These are phyloP conservation scores for Pseudomugil gertrudae DNA, from an alignment of 2,797 vertebrate genomes.

Conservation along the genomic window DNA sequence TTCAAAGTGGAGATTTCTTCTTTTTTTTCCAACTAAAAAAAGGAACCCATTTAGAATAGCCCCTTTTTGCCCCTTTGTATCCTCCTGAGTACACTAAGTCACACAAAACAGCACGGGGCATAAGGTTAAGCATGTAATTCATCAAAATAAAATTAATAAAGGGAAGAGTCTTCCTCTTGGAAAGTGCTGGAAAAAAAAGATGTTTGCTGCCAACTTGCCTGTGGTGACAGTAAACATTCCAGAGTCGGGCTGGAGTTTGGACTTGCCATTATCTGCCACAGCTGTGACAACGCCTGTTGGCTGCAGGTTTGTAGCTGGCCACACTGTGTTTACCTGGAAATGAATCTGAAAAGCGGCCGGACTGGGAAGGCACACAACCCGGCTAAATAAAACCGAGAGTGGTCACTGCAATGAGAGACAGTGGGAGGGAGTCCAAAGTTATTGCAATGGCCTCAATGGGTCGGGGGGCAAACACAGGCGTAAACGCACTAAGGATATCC, in stretches of 20 bases:
- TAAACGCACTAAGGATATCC: constrained; percentile 79
- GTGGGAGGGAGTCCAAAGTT: constrained; percentile 79
- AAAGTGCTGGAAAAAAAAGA: constrained; percentile 77
- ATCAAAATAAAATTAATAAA: constrained; percentile 86
- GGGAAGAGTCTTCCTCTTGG: constrained; percentile 69
- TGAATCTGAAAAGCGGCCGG: constrained; percentile 89
- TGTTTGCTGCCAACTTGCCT: constrained; percentile 89
- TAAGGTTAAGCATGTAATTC: constrained; percentile 80
- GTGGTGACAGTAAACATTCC: constrained; percentile 94
- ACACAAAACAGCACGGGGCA: constrained; percentile 62
- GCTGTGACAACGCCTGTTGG: constrained; percentile 89
- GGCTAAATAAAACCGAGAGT: constrained; percentile 78
- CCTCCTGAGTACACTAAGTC: constrained; percentile 31
- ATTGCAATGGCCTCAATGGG: constrained; percentile 77
- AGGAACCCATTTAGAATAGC: constrained; percentile 53
- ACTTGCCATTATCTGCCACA: constrained; percentile 85
- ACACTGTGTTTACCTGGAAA: constrained; percentile 91
- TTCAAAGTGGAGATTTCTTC: constrained; percentile 65
- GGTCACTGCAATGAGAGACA: constrained; percentile 77
- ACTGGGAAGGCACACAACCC: constrained; percentile 85
- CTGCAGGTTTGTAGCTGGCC: constrained; percentile 84
- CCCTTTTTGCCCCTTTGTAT: constrained; percentile 44
- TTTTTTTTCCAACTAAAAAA: constrained; percentile 51
- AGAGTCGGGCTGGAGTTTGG: constrained; percentile 82
- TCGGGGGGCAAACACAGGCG: constrained; percentile 83